Percentiles rank a stretch among this genome's conserved stretches.
Evolutionary conservation across 2,888 invertebrate genomes (phyloP).

Genomic region (Hypolimnas misippus): DNA sequence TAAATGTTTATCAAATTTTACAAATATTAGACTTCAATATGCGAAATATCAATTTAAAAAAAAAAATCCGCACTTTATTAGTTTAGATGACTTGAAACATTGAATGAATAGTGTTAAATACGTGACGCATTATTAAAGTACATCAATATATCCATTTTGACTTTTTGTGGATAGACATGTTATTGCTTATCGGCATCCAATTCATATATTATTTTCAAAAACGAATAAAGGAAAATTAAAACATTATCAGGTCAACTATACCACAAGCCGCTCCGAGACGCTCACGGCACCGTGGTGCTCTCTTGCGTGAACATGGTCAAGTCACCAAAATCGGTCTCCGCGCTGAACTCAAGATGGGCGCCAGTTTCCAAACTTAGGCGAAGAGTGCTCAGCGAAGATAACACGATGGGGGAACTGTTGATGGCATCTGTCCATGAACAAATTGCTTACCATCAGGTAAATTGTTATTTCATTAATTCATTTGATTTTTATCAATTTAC

Average conservation of each 20-base stretch:
- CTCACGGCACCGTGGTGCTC: constrained; percentile 95
- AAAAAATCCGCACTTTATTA: too few relatives aligned
- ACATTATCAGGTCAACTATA: constrained; percentile 89
- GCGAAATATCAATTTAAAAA: too few relatives aligned
- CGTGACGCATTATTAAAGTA: too few relatives aligned
- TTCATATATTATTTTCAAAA: too few relatives aligned
- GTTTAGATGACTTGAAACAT: too few relatives aligned
- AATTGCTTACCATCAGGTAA: constrained; percentile 85
- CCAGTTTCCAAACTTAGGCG: constrained; percentile 93
- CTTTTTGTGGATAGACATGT: too few relatives aligned
- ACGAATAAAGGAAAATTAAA: background rate
- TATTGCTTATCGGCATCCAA: too few relatives aligned
- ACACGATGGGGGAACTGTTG: constrained; percentile 91
- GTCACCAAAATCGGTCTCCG: constrained; percentile 93
- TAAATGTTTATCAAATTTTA: too few relatives aligned
- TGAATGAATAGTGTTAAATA: too few relatives aligned
- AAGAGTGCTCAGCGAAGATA: constrained; percentile 89
- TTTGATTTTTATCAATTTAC: too few relatives aligned
- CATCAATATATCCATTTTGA: too few relatives aligned
- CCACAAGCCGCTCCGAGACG: constrained; percentile 94
- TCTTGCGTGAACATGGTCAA: constrained; percentile 91
- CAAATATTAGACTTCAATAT: too few relatives aligned
- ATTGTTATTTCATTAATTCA: background rate
- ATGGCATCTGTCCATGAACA: constrained; percentile 95
- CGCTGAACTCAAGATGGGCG: constrained; percentile 96